Conservation (phyloP, 1,140 invertebrate species). For the Drosophila bifasciata region DNA sequence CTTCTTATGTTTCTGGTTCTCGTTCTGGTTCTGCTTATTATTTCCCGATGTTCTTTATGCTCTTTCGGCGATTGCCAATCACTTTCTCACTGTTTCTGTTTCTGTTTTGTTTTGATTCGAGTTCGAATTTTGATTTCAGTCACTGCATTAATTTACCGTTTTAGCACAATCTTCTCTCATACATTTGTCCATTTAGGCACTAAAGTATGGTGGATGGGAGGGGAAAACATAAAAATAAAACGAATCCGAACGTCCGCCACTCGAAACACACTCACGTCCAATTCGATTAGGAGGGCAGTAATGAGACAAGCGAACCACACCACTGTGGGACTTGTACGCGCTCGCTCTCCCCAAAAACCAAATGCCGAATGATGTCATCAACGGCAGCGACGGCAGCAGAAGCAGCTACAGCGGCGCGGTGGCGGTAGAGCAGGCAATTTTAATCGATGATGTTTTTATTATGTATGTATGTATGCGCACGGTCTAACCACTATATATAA, state of each 20-base stretch:
- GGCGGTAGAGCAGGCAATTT: conserved; percentile 66
- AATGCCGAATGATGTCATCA: conserved; percentile 73
- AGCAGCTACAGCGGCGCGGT: conserved; percentile 33
- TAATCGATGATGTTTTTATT: conserved; percentile 79
- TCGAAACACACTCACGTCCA: conserved; percentile 42
- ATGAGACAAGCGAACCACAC: conserved; percentile 35
- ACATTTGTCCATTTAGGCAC: too few relatives aligned
- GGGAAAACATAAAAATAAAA: conserved; percentile 13
- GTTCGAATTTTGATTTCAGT: background rate
- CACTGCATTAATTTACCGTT: conserved; percentile 1
- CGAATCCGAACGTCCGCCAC: conserved; percentile 30
- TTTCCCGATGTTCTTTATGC: too few relatives aligned
- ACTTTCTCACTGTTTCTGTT: conserved; percentile 11
- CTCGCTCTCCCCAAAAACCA: conserved; percentile 65
- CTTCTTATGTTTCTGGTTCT: conserved; percentile 11
- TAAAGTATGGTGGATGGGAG: background rate
- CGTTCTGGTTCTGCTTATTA: background rate
- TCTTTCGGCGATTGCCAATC: too few relatives aligned
- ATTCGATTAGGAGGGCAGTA: conserved; percentile 54
- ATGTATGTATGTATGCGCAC: conserved; percentile 28
- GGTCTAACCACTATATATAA: conserved; percentile 7
- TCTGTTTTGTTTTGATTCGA: conserved; percentile 6
- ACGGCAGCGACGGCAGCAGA: conserved; percentile 53
- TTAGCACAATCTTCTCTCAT: conserved; percentile 1
- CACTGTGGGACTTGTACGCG: conserved; percentile 28